Conservation (phyloP, 1,140 invertebrate species). For the Trialeurodes vaporariorum region DNA sequence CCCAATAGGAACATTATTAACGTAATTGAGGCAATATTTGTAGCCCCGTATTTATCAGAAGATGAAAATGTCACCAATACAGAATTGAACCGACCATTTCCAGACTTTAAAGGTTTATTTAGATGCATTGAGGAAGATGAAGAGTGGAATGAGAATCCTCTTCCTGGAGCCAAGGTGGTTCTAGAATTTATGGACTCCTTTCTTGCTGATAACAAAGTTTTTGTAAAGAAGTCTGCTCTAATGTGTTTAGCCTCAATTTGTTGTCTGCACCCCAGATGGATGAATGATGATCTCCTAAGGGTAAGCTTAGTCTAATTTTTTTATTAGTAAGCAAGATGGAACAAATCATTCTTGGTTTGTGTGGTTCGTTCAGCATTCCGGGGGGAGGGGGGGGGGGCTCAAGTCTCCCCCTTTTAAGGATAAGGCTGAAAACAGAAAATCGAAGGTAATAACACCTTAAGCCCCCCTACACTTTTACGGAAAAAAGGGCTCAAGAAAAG, state of each 20-base stretch:
- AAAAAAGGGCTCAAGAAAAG: no score
- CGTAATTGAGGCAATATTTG: not conserved
- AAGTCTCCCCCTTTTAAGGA: no score
- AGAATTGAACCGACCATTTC: not conserved
- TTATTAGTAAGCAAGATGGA: no score
- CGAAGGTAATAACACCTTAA: no score
- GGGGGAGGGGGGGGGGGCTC: no score
- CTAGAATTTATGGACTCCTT: conserved; percentile 38
- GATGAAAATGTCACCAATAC: conserved; percentile 3
- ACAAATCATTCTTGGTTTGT: no score
- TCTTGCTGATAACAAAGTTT: conserved; percentile 43
- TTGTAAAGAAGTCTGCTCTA: conserved; percentile 43
- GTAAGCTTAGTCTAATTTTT: conserved; percentile 22
- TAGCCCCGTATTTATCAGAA: not conserved
- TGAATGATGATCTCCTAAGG: conserved; percentile 33
- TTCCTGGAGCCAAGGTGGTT: conserved; percentile 33
- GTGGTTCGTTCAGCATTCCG: no score
- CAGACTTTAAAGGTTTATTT: conserved; percentile 23
- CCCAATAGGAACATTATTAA: conserved; percentile 1
- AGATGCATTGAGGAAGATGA: conserved; percentile 20
- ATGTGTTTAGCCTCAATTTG: conserved; percentile 39
- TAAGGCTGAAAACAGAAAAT: no score
- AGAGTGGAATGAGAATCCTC: conserved; percentile 20
- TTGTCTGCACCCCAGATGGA: conserved; percentile 26
- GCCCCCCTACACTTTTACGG: no score